phyloP scores from a whole-genome alignment of 1,140 invertebrate species.

The Frieseomelitta varia region DNA sequence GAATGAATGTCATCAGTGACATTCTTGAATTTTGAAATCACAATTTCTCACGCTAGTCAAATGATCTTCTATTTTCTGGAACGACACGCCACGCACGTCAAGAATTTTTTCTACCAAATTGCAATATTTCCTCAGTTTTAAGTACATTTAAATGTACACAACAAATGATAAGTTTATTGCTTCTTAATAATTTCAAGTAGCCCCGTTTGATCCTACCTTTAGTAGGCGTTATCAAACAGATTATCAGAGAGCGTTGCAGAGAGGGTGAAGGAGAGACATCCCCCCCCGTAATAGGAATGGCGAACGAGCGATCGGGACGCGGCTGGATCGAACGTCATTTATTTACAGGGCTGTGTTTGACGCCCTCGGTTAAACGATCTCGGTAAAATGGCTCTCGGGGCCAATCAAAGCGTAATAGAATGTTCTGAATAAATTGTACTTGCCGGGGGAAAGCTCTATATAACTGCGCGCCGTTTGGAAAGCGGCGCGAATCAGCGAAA shows the following conservation, averaged over 20 bases:
- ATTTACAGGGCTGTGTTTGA: constrained; percentile 59
- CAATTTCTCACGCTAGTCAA: no score
- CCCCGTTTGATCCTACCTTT: no score
- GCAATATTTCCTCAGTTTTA: no score
- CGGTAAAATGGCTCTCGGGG: constrained; percentile 48
- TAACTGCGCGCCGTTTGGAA: neutral
- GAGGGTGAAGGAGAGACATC: neutral
- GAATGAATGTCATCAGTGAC: no score
- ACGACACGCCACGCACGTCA: no score
- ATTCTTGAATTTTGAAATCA: no score
- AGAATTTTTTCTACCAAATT: no score
- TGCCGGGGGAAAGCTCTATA: neutral
- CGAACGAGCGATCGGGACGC: constrained; percentile 11
- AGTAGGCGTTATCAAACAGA: no score
- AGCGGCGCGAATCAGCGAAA: neutral
- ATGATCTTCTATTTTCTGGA: no score
- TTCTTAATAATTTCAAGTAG: no score
- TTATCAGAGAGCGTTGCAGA: neutral
- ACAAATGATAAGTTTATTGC: no score
- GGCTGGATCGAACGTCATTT: constrained; percentile 51
- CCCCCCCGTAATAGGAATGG: neutral
- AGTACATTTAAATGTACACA: no score
- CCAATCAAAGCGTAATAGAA: constrained; percentile 64
- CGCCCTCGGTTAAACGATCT: constrained; percentile 55
- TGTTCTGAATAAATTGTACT: constrained; percentile 52